These are phyloP conservation scores for Xestobium rufovillosum DNA, from an alignment of 2,888 invertebrate species.

Conservation along the genomic window DNA sequence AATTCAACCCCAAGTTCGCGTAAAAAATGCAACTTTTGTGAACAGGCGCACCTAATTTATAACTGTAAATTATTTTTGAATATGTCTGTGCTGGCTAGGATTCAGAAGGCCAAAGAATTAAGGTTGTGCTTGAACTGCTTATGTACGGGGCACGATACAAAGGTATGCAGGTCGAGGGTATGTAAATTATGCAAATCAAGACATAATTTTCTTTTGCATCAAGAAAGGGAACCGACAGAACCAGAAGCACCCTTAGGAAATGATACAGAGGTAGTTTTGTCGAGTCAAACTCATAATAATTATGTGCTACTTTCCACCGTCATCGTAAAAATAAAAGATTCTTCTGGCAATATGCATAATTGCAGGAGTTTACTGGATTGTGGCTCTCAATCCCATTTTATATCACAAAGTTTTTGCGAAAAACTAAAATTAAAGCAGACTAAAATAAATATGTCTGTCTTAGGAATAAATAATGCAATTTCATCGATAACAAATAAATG, in stretches of 20 bases:
- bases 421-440: conserved; percentile 4
- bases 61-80: too few relatives aligned
- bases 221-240: too few relatives aligned
- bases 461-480: conserved; percentile 5
- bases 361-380: conserved; percentile 9
- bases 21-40: too few relatives aligned
- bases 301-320: conserved; percentile 7
- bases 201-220: conserved; percentile 14
- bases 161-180: conserved; percentile 3
- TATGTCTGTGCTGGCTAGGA: conserved; percentile 5
- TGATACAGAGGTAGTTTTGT: too few relatives aligned
- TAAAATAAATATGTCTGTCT: not conserved
- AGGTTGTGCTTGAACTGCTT: conserved; percentile 15
- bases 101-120: conserved; percentile 8
- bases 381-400: conserved; percentile 13
- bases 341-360: conserved; percentile 3
- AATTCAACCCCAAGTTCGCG: too few relatives aligned
- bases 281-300: too few relatives aligned
- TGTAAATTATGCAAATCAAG: conserved; percentile 11
- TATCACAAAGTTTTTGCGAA: conserved; percentile 3
- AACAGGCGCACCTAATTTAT: too few relatives aligned
- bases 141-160: conserved; percentile 4
- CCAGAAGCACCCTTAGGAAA: too few relatives aligned
- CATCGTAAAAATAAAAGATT: conserved; percentile 4
- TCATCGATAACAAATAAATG: not conserved